Conservation (phyloP, 2,113 vertebrate genomes). For the Rhadina sibilatrix region DNA sequence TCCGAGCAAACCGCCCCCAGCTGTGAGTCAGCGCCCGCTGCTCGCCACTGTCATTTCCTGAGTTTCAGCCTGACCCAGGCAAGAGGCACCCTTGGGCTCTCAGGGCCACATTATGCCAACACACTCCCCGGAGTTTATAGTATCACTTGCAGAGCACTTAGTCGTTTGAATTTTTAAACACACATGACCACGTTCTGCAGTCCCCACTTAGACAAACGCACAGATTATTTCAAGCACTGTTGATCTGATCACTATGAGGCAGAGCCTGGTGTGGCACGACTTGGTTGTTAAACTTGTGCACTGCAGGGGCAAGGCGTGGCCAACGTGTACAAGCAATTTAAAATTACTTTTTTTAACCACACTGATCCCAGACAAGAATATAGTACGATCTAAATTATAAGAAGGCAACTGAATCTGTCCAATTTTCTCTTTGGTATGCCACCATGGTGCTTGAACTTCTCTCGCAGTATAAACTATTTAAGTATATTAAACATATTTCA, state of each 20-base stretch:
- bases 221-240: not conserved
- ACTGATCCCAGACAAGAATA: not conserved
- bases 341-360: not conserved
- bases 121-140: not conserved
- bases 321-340: not conserved
- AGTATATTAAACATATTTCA: not conserved
- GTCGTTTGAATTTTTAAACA: not conserved
- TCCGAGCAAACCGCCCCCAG: not conserved
- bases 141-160: not conserved
- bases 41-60: constrained; percentile 12
- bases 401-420: not conserved
- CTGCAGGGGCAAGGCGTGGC: not conserved
- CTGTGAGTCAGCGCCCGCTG: not conserved
- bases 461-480: not conserved
- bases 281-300: not conserved
- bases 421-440: not conserved
- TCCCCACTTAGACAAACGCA: not conserved
- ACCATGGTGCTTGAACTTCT: not conserved
- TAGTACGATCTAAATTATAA: not conserved
- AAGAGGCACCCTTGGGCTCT: not conserved
- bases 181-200: not conserved
- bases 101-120: not conserved
- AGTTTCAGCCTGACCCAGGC: not conserved
- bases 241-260: not conserved
- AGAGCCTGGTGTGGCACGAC: not conserved